These are phyloP conservation scores for Henricia sp. DNA, from an alignment of 53 echinoderm and acorn worm genomes.

Conservation along the genomic window DNA sequence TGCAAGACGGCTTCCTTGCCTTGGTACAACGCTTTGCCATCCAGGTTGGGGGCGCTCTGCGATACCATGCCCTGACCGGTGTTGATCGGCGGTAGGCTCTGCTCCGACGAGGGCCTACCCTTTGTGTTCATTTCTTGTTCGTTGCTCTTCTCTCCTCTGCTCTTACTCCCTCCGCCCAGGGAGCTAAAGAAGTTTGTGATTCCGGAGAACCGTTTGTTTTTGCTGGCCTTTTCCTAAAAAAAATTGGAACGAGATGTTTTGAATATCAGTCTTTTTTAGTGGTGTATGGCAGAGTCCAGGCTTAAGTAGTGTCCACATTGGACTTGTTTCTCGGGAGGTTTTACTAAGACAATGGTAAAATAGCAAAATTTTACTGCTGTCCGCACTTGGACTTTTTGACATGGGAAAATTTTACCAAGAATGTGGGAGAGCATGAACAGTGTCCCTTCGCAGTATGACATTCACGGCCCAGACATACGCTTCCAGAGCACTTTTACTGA, in stretches of 20 bases:
- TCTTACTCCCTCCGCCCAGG: slow-evolving; percentile 66
- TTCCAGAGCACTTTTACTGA: too few relatives aligned
- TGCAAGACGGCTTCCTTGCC: slow-evolving; percentile 50
- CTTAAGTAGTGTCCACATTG: too few relatives aligned
- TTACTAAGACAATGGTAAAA: background rate
- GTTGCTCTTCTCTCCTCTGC: slow-evolving; percentile 51
- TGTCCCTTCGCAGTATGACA: too few relatives aligned
- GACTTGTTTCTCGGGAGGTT: background rate
- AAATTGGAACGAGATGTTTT: too few relatives aligned
- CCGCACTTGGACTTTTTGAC: too few relatives aligned
- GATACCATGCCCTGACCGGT: slow-evolving; percentile 84
- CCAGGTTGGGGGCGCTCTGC: slow-evolving; percentile 63
- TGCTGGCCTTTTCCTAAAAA: slow-evolving; percentile 56
- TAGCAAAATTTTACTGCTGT: too few relatives aligned
- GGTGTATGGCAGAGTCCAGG: background rate
- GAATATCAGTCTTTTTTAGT: too few relatives aligned
- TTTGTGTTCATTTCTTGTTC: slow-evolving; percentile 53
- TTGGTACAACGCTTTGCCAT: slow-evolving; percentile 6
- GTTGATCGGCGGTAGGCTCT: slow-evolving; percentile 76
- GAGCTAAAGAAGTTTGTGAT: slow-evolving; percentile 74
- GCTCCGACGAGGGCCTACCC: slow-evolving; percentile 60
- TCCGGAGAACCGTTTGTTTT: slow-evolving; percentile 66
- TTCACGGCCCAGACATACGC: too few relatives aligned
- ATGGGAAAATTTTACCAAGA: background rate
- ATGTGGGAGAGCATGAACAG: background rate